phyloP scores from a whole-genome alignment of 1,140 invertebrate species.

The Acromyrmex echinatior region DNA sequence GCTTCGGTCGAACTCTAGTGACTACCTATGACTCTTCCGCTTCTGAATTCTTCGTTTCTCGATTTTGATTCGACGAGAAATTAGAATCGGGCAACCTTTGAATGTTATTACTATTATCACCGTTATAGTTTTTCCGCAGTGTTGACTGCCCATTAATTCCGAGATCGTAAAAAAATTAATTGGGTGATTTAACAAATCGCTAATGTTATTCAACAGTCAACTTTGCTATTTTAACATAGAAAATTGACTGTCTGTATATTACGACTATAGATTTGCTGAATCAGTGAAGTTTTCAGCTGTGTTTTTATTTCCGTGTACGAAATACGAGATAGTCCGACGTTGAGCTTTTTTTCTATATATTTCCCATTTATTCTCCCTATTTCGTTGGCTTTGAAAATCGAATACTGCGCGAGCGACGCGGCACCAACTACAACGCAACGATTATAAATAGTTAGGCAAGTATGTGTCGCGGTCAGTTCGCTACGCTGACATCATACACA shows the following conservation, averaged over 20 bases:
- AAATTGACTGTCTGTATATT: too few species aligned
- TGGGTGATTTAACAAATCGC: too few species aligned
- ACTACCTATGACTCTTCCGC: background rate
- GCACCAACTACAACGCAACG: conserved; percentile 46
- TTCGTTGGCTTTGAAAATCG: background rate
- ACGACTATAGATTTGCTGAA: too few species aligned
- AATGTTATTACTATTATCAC: background rate
- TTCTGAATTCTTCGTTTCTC: background rate
- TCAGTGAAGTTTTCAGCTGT: too few species aligned
- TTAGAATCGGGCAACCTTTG: background rate
- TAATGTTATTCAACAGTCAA: too few species aligned
- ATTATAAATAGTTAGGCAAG: conserved; percentile 69
- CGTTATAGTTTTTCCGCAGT: background rate
- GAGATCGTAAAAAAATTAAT: background rate
- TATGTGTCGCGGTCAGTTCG: conserved; percentile 7
- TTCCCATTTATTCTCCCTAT: conserved; percentile 12
- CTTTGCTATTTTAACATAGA: too few species aligned
- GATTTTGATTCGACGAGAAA: background rate
- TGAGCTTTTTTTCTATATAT: background rate
- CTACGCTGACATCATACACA: conserved; percentile 62
- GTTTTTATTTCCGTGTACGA: background rate
- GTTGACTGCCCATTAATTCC: background rate
- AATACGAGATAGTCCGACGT: background rate
- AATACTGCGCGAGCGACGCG: background rate
- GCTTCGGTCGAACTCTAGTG: too few species aligned